Percentiles rank a stretch among this genome's conserved stretches.
Evolutionary conservation across 2,797 vertebrate genomes (phyloP).

Genomic region (Microctenopoma lineatum): DNA sequence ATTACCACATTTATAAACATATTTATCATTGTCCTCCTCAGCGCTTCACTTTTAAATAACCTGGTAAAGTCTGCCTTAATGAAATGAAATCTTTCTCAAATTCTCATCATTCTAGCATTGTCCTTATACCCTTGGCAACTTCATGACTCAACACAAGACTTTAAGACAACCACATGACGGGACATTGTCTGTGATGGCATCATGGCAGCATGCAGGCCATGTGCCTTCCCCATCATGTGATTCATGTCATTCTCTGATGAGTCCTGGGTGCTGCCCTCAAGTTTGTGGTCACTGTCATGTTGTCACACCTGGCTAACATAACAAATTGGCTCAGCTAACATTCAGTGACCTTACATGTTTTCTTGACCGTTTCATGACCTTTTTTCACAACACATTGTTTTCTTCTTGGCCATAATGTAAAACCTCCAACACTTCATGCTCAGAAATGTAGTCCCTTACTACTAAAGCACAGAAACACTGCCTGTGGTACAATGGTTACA

Average conservation of each 20-base stretch:
- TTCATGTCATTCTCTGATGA: conserved; percentile 6
- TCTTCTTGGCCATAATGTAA: background rate
- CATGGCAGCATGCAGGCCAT: background rate
- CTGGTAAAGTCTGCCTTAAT: too few relatives aligned
- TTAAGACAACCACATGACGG: background rate
- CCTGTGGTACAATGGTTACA: background rate
- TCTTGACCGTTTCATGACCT: background rate
- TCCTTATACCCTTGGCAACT: too few relatives aligned
- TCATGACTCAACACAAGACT: too few relatives aligned
- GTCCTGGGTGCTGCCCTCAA: background rate
- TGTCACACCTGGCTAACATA: background rate
- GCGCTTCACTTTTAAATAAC: background rate
- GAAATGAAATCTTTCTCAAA: too few relatives aligned
- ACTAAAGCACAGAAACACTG: background rate
- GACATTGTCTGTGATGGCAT: conserved; percentile 6
- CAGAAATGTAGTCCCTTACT: background rate
- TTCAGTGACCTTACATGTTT: background rate
- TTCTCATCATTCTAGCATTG: too few relatives aligned
- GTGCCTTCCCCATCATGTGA: conserved; percentile 26
- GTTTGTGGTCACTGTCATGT: background rate
- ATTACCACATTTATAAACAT: background rate
- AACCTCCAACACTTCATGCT: too few relatives aligned
- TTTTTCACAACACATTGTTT: background rate
- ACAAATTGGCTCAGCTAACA: background rate
- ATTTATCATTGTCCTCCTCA: background rate